Evolutionary conservation across 1,140 invertebrate species (phyloP), one percentile per base, ranked within the genome.

Genomic region (Pseudomyrmex pallidus): DNA sequence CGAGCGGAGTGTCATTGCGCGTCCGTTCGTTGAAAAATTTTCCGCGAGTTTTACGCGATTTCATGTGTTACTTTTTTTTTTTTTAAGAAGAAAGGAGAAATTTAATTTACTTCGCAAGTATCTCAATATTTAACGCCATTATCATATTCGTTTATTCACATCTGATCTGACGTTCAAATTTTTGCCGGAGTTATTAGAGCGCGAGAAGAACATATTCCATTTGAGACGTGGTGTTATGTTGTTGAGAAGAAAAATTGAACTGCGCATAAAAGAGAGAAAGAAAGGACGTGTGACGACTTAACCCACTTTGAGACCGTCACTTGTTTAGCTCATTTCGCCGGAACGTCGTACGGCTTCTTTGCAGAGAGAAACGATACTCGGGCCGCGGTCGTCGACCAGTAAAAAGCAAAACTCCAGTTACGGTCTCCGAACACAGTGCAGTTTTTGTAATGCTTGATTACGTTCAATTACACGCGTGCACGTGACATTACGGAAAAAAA

Each of bases 201-300:
- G 13, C 62, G 77, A 59, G 63, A 67, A 17, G 50, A 82, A 68
- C 46, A 44, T n/a, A 48, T 35, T 54, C 15, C 44, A 22, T 10
- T 10, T 48, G 15, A 63, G 70, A 56, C 35, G 35, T 35, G 35
- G 35, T 35, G 35, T 35, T 35, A 35, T 35, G 35, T 35, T 66
- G 59, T 84, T 17, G 54, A 4, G 44, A 48, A 54, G 72, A 88
- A 90, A 88, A 87, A 90, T 90, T 66, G 83, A 85, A 91, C 88
- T 68, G 25, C 17, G 67, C 63, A 85, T 82, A 85, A 62, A 44
- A 64, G 15, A 72, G 44, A 20, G 22, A 35, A 35, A 35, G 35
- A 35, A 35, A 7, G 35, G 5, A 35, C 35, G 35, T 35, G 35
- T 35, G 35, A 35, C 22, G 20, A n/a, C 46, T 61, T 72, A 72